A percentile compares a stretch with the other conserved stretches of the same genome.
Conservation (phyloP, 2,888 invertebrate genomes). For the Orchesellides sinensis region DNA sequence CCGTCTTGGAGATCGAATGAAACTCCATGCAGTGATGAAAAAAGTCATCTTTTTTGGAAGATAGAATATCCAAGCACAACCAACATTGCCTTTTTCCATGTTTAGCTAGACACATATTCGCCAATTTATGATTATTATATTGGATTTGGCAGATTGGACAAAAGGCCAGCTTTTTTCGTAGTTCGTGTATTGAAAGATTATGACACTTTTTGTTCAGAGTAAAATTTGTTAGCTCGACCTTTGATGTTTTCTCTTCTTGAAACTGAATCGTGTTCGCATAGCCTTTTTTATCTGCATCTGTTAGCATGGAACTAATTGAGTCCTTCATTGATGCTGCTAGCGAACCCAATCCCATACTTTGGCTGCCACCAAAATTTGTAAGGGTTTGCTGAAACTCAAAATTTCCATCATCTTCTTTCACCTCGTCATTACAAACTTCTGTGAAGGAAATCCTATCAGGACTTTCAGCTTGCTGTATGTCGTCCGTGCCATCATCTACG, state of each 20-base stretch:
- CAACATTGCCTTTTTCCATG: conserved; percentile 58
- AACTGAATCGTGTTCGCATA: not conserved
- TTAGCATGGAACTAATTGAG: not conserved
- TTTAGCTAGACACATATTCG: conserved; percentile 50
- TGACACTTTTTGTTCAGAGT: conserved; percentile 20
- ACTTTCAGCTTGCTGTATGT: too few species aligned
- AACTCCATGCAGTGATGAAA: conserved; percentile 25
- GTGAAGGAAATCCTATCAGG: not conserved
- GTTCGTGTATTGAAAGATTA: conserved; percentile 42
- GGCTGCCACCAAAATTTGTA: not conserved
- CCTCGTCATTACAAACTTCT: not conserved
- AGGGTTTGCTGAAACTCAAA: not conserved
- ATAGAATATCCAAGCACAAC: conserved; percentile 46
- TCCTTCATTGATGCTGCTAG: not conserved
- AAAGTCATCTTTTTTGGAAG: conserved; percentile 49
- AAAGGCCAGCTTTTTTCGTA: conserved; percentile 40
- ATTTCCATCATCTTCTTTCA: not conserved
- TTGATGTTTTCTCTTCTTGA: not conserved
- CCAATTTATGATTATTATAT: conserved; percentile 38
- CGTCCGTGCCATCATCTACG: too few species aligned
- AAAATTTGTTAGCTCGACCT: not conserved
- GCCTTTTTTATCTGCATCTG: not conserved
- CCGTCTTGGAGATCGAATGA: conserved; percentile 30
- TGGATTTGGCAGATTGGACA: conserved; percentile 46
- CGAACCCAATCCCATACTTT: not conserved